Evolutionary conservation across 2,113 vertebrate genomes (phyloP).

Genomic region (Brachirus orientalis): DNA sequence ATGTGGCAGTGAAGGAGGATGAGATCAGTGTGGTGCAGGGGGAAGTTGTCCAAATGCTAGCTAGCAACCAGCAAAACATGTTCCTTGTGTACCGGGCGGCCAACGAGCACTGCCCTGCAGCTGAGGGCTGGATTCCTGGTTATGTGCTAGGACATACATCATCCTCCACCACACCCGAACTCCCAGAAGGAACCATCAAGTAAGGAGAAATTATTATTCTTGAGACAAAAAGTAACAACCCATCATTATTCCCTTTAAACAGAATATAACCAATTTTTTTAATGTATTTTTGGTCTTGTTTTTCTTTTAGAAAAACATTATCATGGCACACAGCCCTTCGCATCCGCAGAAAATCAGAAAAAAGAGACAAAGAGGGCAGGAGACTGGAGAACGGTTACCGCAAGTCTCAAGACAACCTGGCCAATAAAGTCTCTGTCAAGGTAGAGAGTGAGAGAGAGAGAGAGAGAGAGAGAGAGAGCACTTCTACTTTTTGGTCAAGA

Average conservation of each 20-base stretch:
- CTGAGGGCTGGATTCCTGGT: slow-evolving; percentile 99
- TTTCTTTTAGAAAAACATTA: slow-evolving; percentile 90
- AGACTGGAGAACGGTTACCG: slow-evolving; percentile 95
- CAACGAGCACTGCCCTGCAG: slow-evolving; percentile 96
- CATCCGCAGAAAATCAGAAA: slow-evolving; percentile 97
- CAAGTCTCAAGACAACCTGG: slow-evolving; percentile 93
- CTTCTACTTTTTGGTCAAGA: background rate
- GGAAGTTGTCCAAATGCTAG: slow-evolving; percentile 98
- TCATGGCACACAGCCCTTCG: slow-evolving; percentile 99
- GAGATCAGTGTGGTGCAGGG: slow-evolving; percentile 98
- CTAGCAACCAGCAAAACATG: slow-evolving; percentile 99
- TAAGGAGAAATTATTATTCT: slow-evolving; percentile 74
- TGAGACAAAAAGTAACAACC: background rate
- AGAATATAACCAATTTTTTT: background rate
- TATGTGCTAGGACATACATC: slow-evolving; percentile 98
- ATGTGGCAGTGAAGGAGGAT: slow-evolving; percentile 99
- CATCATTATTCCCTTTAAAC: background rate
- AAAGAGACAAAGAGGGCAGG: slow-evolving; percentile 89
- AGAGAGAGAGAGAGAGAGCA: too few relatives aligned
- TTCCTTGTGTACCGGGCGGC: slow-evolving; percentile 98
- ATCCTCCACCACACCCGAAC: slow-evolving; percentile 87
- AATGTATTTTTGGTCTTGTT: too few relatives aligned
- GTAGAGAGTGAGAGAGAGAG: slow-evolving; percentile 74
- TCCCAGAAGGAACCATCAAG: slow-evolving; percentile 96
- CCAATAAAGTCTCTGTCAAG: slow-evolving; percentile 98